Base-by-base conservation (phyloP, 2,888 invertebrate genomes). In the Leptinotarsa rubiginosa region DNA sequence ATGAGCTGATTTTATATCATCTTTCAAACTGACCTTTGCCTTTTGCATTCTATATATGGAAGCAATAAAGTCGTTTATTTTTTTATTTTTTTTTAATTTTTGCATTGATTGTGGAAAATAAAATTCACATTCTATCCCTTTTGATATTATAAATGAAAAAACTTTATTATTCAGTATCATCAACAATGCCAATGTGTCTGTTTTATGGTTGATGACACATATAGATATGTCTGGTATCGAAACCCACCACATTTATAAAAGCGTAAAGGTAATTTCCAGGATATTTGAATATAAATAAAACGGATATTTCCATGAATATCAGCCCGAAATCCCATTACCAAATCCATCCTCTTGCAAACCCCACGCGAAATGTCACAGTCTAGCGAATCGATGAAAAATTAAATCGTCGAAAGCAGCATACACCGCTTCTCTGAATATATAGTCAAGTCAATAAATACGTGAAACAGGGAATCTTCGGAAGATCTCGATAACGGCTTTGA, bases 311-410 rank as follows among this genome's bases (percentile, higher is more conserved):
- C 5, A 31, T 25, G 31, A 13, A 62, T 41, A 62, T 62, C 41
- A 16, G 62, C 12, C 5, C 15, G 7, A 62, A 62, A 62, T 62
- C 62, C 62, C n/a, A 62, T 41, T 41, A 62, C 62, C 62, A 31
- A 62, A 25, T 41, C 41, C 62, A 31, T n/a, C 12, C 62, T 25
- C 41, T 62, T 15, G 7, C 3, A 62, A 62, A 25, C 62, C 18
- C 62, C 52, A 65, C 25, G 70, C 52, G 54, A 54, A 71, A 65
- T 54, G 70, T 41, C 65, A 71, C 65, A 59, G 66, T 64, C 31
- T 25, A 59, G 59, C 47, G 52, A 70, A 74, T 62, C 70, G 67
- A 74, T 74, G 70, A 70, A 74, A 74, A 74, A 74, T 74, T 74
- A 74, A 74, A 74, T 66, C 70, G 70, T 18, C 65, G 74, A 74